Base-by-base conservation (phyloP, 2,888 invertebrate species). In the Strigamia crassipes region DNA sequence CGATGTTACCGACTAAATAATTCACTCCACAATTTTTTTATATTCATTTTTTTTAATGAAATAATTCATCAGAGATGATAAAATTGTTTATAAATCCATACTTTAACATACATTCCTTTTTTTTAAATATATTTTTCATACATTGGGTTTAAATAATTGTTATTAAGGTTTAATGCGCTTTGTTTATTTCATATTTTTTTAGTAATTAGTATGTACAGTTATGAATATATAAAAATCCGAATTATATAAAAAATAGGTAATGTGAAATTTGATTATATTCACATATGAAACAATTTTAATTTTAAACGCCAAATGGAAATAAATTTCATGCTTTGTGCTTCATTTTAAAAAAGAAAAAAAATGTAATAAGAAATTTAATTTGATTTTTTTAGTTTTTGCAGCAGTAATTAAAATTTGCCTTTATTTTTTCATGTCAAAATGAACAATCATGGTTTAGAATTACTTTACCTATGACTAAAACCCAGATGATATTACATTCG, bases 1-100 rank as follows among this genome's bases (percentile, higher is more conserved):
- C 83, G 10, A 82, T 83, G 82, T 42, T 83, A 34, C 31, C 66
- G 27, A 66, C 66, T 12, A 66, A 66, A 66, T 23, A 66, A 31
- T 61, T 9, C 21, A 13, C 27, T 61, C 10, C 10, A 61, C 10
- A 23, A 8, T 18, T 61, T 61, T 61, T 5, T 61, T 61, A 18
- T 15, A 21, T 61, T 21, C 3, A 15, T 21, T 61, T 61, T 21
- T 61, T 61, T 21, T 5, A 10, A 23, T 21, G 4, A 18, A 18
- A 18, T 18, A 15, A 10, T 5, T 51, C 51, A 51, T 51, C n/a
- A 61, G 18, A 21, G 15, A 61, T 61, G 61, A 61, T 10, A 10
- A 13, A n/a, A 1, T 15, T 61, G 10, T 61, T 21, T n/a, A 15
- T 15, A 18, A 61, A 18, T 61, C 61, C 12, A 31, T 66, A 66